Conservation (phyloP, 1,140 invertebrate genomes). For the Augochlora pura region DNA sequence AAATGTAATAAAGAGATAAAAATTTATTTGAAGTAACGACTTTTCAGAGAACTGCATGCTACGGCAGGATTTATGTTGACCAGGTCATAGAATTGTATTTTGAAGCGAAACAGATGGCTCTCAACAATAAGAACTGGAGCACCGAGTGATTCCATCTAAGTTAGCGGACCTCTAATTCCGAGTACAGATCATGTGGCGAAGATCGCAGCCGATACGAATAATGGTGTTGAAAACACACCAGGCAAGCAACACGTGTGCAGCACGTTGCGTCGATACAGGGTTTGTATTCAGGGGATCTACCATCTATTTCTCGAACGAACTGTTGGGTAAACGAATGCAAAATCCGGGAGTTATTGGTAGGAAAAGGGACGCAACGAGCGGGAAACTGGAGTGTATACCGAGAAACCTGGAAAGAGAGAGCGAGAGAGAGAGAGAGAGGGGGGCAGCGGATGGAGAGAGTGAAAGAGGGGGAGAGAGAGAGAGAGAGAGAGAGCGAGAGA, state of each 20-base stretch:
- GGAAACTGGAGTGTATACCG: neutral
- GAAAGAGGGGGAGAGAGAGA: constrained; percentile 25
- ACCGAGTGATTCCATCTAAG: neutral
- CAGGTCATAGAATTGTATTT: no score
- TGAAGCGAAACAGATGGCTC: no score
- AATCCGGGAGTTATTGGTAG: neutral
- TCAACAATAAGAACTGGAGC: neutral
- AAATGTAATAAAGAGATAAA: no score
- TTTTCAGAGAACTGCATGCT: no score
- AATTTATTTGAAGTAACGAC: no score
- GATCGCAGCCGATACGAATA: neutral
- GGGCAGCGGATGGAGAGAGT: neutral
- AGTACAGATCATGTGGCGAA: neutral
- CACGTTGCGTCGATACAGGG: neutral
- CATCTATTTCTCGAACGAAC: neutral
- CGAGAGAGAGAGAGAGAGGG: constrained; percentile 3
- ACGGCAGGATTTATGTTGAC: no score
- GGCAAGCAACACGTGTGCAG: neutral
- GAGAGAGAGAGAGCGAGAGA: constrained; percentile 21
- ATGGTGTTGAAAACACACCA: neutral
- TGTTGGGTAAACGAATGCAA: constrained; percentile 9
- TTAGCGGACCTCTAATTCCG: neutral
- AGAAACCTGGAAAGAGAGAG: constrained; percentile 15
- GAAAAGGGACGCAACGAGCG: constrained; percentile 10
- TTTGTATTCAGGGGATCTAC: neutral